Evolutionary conservation across 2,113 vertebrate species (phyloP), one percentile per base, ranked within the genome.

Genomic region (Poecilia latipinna): DNA sequence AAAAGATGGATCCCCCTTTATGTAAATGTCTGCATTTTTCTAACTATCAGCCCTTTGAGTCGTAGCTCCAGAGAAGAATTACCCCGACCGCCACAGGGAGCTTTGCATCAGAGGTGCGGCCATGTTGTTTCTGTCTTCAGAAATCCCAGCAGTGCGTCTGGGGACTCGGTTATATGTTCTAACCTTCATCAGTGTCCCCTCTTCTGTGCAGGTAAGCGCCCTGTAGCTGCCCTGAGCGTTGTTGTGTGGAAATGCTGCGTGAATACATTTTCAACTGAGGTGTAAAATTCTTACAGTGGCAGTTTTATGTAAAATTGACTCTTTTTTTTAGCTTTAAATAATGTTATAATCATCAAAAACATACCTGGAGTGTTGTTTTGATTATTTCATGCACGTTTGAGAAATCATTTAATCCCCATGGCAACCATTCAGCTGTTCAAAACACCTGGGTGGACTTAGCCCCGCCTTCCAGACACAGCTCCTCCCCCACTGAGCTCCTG

Each of bases 71-170:
- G 13, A 48, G 44, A 48, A 15, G 15, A 48, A 48, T 48, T 19
- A 48, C 44, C 15, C 4, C 44, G 17, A 48, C 1, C 19, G 4
- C n/a, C 68, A 61, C 69, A 1, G 69, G 79, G 68, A 15, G 80
- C 31, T 54, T 42, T 70, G 22, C 32, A 12, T 63, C 65, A 75
- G 76, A 84, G 71, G 78, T 42, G 68, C 35, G 42, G 1, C 54
- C 77, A 4, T 84, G 80, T 89, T 88, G 48, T 74, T 74, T 69
- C 70, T 54, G 44, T 82, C 84, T 82, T 70, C 66, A 77, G 35
- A 91, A 93, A 94, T 92, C 88, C 90, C 91, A 93, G 1, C 19
- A 1, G 8, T 29, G 80, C 12, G 70, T 73, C 88, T 60, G 42
- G 88, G 89, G 90, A 92, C 57, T 71, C 64, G 37, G 44, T 77